A percentile compares a stretch with the other conserved stretches of the same genome.
phyloP scores from a whole-genome alignment of 2,888 invertebrate genomes.

The Trisateles emortualis region DNA sequence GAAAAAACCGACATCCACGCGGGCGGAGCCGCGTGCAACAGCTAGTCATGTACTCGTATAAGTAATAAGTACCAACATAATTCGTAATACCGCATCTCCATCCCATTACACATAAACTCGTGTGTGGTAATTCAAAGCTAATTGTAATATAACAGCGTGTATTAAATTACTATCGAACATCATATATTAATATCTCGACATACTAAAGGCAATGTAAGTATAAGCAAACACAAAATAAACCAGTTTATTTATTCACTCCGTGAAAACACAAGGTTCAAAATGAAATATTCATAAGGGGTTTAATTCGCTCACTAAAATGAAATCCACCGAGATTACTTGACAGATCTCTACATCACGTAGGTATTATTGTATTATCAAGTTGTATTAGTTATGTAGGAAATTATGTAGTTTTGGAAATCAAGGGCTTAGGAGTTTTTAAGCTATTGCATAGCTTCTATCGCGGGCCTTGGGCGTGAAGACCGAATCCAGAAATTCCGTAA shows the following conservation, averaged over 20 bases:
- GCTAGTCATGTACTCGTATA: too few relatives aligned
- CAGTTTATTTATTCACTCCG: constrained; percentile 47
- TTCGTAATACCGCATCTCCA: too few relatives aligned
- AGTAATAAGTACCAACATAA: too few relatives aligned
- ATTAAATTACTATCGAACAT: constrained; percentile 24
- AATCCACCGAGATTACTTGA: constrained; percentile 62
- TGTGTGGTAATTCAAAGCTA: background rate
- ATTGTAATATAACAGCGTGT: background rate
- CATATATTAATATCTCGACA: constrained; percentile 14
- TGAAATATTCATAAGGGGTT: constrained; percentile 67
- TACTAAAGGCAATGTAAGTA: constrained; percentile 24
- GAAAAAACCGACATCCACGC: too few relatives aligned
- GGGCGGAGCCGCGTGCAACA: too few relatives aligned
- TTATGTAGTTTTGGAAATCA: background rate
- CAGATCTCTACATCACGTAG: constrained; percentile 48
- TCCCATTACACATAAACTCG: too few relatives aligned
- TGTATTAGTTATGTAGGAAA: constrained; percentile 35
- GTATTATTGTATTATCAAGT: constrained; percentile 46
- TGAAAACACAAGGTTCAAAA: constrained; percentile 52
- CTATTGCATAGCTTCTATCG: too few relatives aligned
- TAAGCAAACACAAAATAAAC: constrained; percentile 33
- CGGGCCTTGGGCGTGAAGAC: too few relatives aligned
- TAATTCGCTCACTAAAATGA: constrained; percentile 62
- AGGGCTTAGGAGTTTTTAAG: too few relatives aligned
- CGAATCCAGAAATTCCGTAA: too few relatives aligned